phyloP scores from a whole-genome alignment of 2,113 vertebrate species.

The Geococcyx californianus region DNA sequence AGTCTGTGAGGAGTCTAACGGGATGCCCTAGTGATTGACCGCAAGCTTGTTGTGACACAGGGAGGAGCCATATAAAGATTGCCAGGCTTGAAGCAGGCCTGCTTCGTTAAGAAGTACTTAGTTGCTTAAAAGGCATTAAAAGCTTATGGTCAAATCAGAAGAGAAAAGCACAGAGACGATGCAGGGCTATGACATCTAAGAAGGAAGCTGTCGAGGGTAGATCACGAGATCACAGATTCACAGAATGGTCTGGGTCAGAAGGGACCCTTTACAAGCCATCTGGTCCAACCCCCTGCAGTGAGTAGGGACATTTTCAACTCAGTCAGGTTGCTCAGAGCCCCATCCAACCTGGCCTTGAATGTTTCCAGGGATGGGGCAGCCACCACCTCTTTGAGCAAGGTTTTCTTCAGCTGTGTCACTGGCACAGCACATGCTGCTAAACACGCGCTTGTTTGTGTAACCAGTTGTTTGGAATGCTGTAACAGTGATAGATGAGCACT shows the following conservation, averaged over 20 bases:
- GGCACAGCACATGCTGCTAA: not conserved
- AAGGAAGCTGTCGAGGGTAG: not conserved
- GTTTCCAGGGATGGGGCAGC: no score
- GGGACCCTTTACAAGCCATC: no score
- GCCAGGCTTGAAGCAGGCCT: not conserved
- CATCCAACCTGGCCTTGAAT: no score
- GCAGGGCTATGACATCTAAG: not conserved
- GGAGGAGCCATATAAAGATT: not conserved
- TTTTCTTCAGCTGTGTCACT: not conserved
- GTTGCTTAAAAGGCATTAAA: not conserved
- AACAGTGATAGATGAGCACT: not conserved
- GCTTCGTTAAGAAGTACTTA: not conserved
- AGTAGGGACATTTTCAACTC: no score
- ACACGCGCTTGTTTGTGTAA: not conserved
- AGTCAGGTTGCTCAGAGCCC: no score
- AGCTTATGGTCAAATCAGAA: not conserved
- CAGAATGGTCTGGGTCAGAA: no score
- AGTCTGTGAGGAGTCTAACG: not conserved
- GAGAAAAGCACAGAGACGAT: not conserved
- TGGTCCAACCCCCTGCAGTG: no score
- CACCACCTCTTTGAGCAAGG: no score
- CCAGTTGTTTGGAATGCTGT: not conserved
- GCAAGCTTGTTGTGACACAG: not conserved
- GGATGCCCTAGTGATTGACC: not conserved
- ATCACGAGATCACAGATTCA: not conserved